Evolutionary conservation across 2,888 invertebrate genomes (phyloP).

Genomic region (Amiota communis): DNA sequence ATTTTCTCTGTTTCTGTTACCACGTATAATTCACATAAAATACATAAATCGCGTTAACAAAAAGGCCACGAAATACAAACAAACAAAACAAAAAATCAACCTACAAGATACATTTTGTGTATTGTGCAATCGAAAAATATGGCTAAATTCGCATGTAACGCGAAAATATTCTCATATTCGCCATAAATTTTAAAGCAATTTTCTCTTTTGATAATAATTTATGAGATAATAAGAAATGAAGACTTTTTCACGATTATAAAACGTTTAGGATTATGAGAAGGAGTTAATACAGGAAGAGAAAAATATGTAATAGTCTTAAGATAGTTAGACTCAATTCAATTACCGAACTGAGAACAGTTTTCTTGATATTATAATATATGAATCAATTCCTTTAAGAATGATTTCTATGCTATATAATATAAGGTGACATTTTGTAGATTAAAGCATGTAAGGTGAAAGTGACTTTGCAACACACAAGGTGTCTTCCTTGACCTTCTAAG

Average conservation of each 20-base stretch:
- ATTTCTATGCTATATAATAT: too few relatives aligned
- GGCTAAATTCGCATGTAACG: slow-evolving; percentile 11
- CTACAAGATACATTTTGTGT: slow-evolving; percentile 46
- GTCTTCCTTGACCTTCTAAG: slow-evolving; percentile 5
- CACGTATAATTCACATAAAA: slow-evolving; percentile 39
- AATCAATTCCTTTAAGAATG: too few relatives aligned
- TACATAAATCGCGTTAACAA: slow-evolving; percentile 60
- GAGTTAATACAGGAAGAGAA: too few relatives aligned
- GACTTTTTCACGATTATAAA: too few relatives aligned
- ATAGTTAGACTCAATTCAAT: too few relatives aligned
- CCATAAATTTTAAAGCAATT: slow-evolving; percentile 68
- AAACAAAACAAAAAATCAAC: slow-evolving; percentile 57
- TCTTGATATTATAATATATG: too few relatives aligned
- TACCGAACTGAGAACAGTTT: too few relatives aligned
- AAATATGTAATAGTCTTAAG: too few relatives aligned
- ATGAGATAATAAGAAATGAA: slow-evolving; percentile 59
- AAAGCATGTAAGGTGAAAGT: background rate
- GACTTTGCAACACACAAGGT: background rate
- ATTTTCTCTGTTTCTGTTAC: slow-evolving; percentile 16
- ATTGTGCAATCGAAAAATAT: slow-evolving; percentile 3
- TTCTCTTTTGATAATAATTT: slow-evolving; percentile 62
- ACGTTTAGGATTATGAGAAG: too few relatives aligned
- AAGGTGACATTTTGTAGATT: too few relatives aligned
- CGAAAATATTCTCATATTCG: slow-evolving; percentile 39
- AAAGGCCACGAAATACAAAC: slow-evolving; percentile 47